A percentile compares a stretch with the other conserved stretches of the same genome.
These are phyloP conservation scores for Philypnodon macrostomus DNA, from an alignment of 2,797 vertebrate species.

Conservation along the genomic window DNA sequence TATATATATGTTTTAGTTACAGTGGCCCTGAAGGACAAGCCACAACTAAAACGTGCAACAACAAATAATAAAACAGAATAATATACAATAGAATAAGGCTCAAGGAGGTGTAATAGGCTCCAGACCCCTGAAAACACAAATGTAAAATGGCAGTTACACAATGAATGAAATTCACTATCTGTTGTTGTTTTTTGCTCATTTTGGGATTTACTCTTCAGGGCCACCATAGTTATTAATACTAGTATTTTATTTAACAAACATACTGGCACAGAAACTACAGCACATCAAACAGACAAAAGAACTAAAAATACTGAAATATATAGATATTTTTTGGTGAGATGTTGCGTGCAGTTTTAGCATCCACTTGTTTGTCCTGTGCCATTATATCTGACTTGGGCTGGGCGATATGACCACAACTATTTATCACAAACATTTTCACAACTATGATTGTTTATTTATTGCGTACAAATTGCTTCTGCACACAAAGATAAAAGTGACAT, in stretches of 20 bases:
- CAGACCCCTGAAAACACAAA: too few species aligned
- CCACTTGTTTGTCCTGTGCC: conserved; percentile 61
- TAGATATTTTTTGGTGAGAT: conserved; percentile 18
- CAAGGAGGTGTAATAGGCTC: too few species aligned
- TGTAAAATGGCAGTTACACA: too few species aligned
- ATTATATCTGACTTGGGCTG: too few species aligned
- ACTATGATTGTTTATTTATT: too few species aligned
- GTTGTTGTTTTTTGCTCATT: neutral
- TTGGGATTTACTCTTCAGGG: neutral
- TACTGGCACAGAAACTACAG: conserved; percentile 57
- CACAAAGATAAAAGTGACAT: too few species aligned
- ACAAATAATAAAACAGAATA: neutral
- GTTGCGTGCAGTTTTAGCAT: conserved; percentile 49
- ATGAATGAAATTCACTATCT: too few species aligned
- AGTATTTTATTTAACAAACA: conserved; percentile 56
- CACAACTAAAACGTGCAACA: neutral
- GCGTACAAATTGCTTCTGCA: too few species aligned
- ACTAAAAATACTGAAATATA: conserved; percentile 18
- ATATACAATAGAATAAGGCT: too few species aligned
- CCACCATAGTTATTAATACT: conserved; percentile 43
- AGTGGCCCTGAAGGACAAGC: neutral
- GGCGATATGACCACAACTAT: too few species aligned
- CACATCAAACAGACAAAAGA: conserved; percentile 1
- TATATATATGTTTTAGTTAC: too few species aligned
- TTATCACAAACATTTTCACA: too few species aligned